Conservation (phyloP, 2,113 vertebrate genomes). For the Scopus umbretta region DNA sequence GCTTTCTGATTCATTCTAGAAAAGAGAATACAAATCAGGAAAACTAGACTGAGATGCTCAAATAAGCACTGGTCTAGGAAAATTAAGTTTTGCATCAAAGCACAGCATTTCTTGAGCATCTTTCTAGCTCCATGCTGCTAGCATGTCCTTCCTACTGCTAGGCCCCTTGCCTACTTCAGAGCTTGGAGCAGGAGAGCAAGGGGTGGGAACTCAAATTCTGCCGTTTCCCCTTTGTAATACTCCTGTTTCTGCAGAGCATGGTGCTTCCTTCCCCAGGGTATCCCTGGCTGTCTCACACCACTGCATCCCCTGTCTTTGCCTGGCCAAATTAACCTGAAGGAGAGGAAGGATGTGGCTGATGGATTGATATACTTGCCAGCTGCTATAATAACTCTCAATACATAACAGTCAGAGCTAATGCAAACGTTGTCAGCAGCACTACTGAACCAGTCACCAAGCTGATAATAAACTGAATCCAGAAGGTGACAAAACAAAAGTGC, state of each 20-base stretch:
- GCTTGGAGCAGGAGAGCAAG: background rate
- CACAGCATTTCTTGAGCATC: background rate
- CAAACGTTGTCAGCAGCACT: background rate
- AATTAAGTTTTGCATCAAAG: background rate
- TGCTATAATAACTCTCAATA: background rate
- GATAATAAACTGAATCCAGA: background rate
- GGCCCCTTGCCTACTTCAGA: background rate
- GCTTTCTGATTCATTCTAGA: background rate
- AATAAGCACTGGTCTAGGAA: background rate
- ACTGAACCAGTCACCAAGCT: background rate
- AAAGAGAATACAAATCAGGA: background rate
- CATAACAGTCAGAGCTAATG: background rate
- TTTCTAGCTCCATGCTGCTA: background rate
- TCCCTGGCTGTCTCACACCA: background rate
- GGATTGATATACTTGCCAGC: background rate
- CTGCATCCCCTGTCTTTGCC: background rate
- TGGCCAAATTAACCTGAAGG: background rate
- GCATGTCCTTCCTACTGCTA: background rate
- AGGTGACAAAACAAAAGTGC: background rate
- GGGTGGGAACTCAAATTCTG: background rate
- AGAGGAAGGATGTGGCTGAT: background rate
- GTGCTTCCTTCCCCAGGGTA: background rate
- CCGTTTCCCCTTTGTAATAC: fast-evolving
- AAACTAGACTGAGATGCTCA: background rate
- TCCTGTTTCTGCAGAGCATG: background rate